A percentile compares a stretch with the other conserved stretches of the same genome.
phyloP scores from a whole-genome alignment of 2,113 vertebrate species.

The Brachyhypopomus gauderio region DNA sequence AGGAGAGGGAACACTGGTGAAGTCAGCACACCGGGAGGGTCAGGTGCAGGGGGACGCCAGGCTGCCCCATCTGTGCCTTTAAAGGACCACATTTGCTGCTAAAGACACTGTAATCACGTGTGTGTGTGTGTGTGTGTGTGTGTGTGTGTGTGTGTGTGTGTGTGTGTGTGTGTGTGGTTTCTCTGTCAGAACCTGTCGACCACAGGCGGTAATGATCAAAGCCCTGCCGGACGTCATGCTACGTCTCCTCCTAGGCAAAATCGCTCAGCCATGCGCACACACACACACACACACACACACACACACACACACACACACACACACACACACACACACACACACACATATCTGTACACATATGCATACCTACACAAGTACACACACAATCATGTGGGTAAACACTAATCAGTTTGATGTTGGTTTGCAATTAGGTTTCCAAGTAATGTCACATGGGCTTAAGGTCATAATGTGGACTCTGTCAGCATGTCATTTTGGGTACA shows the following conservation, averaged over 20 bases:
- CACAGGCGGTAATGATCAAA: conserved; percentile 79
- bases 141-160: conserved; percentile 47
- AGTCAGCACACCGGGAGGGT: background rate
- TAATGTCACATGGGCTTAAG: conserved; percentile 20
- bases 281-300: conserved; percentile 41
- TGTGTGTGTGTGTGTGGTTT: conserved; percentile 53
- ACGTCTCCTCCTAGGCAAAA: conserved; percentile 68
- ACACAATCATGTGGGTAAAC: conserved; percentile 41
- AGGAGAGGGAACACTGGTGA: background rate
- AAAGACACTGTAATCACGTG: conserved; percentile 15
- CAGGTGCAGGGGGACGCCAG: background rate
- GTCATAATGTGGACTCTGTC: background rate
- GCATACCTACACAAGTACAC: conserved; percentile 28
- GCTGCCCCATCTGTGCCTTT: background rate
- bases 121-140: conserved; percentile 20
- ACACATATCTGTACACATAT: background rate
- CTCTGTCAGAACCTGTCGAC: conserved; percentile 77
- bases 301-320: conserved; percentile 18
- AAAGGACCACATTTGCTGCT: conserved; percentile 18
- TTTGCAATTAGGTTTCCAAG: conserved; percentile 20
- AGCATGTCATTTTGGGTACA: conserved; percentile 41
- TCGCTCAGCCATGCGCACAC: conserved; percentile 69
- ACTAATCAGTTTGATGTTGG: conserved; percentile 27
- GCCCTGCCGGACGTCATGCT: conserved; percentile 74
- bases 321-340: conserved; percentile 54